Base-by-base conservation (phyloP, 2,888 invertebrate genomes). In the Macrophya annulata region DNA sequence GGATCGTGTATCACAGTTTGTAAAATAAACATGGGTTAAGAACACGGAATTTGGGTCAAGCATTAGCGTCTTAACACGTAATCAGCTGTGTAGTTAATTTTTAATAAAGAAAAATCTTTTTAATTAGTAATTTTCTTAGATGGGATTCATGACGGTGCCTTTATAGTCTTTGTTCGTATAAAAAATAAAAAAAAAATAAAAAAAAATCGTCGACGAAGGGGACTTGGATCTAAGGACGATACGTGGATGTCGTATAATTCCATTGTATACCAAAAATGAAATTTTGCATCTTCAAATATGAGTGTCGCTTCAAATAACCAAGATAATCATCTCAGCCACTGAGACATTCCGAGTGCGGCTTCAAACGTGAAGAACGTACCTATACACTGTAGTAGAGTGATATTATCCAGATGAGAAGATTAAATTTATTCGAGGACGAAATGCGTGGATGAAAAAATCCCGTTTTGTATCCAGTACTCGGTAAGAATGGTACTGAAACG, bases 341-440 rank as follows among this genome's bases (percentile, higher is more conserved):
- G 37, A 72, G 71, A 72, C 71, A 43, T 40, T 43, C 10, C n/a
- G 71, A 40, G 71, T 31, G 43, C 71, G n/a, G 43, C 40, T 72
- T 72, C 71, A 72, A 72, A 40, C 71, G 71, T 72, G n/a, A 72
- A 72, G 43, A 25, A 62, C 31, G 55, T 55, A 55, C n/a, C 55
- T 55, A n/a, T n/a, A 48, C 4, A 48, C 48, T 48, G 48, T 25
- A 21, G n/a, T 62, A 21, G 25, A 72, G 71, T 43, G 71, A 72
- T 72, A 40, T 72, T n/a, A 40, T 9, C 71, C 43, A 21, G 71
- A 37, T 72, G 71, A 72, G 31, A 12, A 72, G 71, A 72, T 43
- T n/a, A n/a, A 72, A 43, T 72, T 37, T 72, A 72, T 43, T n/a
- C 40, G 4, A 71, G 17, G 37, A 72, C 31, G 4, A 72, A 72